Percentiles rank a stretch among this genome's conserved stretches.
Conservation (phyloP, 2,888 invertebrate species). For the Macaria liturata region DNA sequence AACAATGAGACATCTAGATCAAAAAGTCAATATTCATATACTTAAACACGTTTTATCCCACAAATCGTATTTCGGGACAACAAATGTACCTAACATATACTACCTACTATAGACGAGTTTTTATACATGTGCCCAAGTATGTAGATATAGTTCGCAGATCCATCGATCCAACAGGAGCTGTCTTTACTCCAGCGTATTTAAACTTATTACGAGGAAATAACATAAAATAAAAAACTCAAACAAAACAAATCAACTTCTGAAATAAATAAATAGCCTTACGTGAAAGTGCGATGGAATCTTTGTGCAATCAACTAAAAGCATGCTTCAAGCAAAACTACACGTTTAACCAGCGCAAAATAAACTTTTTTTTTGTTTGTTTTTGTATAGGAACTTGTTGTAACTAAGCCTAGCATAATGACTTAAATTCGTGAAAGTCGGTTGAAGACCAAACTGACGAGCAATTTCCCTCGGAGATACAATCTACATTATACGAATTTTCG, state of each 20-base stretch:
- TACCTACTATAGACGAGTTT: too few relatives aligned
- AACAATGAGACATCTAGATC: conserved; percentile 26
- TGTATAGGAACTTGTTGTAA: conserved; percentile 64
- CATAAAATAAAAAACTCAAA: conserved; percentile 33
- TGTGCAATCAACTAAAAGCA: conserved; percentile 40
- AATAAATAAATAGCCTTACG: conserved; percentile 15
- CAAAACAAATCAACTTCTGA: conserved; percentile 31
- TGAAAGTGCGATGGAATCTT: conserved; percentile 34
- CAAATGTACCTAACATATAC: too few relatives aligned
- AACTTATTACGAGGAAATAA: conserved; percentile 28
- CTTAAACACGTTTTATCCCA: conserved; percentile 12
- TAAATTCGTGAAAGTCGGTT: conserved; percentile 53
- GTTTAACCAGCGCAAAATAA: conserved; percentile 36
- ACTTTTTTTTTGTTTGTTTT: conserved; percentile 49
- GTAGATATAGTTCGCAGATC: conserved; percentile 14
- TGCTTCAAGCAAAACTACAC: conserved; percentile 47
- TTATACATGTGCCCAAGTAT: background rate
- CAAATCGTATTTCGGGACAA: background rate
- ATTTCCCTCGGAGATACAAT: too few relatives aligned
- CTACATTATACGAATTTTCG: too few relatives aligned
- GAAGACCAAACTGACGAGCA: background rate
- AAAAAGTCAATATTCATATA: conserved; percentile 18
- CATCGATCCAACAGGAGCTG: conserved; percentile 13
- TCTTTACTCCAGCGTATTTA: conserved; percentile 16
- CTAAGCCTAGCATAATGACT: conserved; percentile 56